Evolutionary conservation across 2,888 invertebrate genomes (phyloP), one percentile per base, ranked within the genome.

Genomic region (Melieria picta): DNA sequence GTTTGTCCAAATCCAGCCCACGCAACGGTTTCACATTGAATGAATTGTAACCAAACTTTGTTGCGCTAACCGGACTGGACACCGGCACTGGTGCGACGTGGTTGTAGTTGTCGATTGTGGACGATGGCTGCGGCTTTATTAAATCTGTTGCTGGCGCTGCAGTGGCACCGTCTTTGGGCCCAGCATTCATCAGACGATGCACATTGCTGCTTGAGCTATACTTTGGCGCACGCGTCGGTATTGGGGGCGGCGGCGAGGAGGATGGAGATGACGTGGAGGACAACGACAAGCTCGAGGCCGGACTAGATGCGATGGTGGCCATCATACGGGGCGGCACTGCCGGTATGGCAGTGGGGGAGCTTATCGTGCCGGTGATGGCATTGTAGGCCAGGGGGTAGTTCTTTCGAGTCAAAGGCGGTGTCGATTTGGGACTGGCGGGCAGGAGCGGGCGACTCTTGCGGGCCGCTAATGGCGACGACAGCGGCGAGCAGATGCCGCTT

Each of bases 191-290:
- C 52, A 79, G 48, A 0, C 75, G 75, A 63, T 79, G 75, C 5
- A 80, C 63, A 58, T 75, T 79, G 16, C 76, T 66, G 42, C 66
- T 79, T 0, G 80, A 80, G 10, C 73, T 72, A 1, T 76, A 72
- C 66, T 86, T 85, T 3, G 86, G 86, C 0, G 85, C 85, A 9
- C 84, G 80, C 62, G 79, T 80, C 0, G 86, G 86, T 70, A 86
- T 78, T 4, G 85, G 83, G 7, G 80, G 80, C 4, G 86, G 86
- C 4, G 86, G 85, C 11, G 85, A 85, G 3, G 82, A 80, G 1
- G 86, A 86, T 0, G 85, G 81, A 45, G 87, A 82, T 4, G 85
- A 84, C 62, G 85, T 84, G 5, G 86, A 85, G 0, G 86, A 86
- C 45, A 85, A 79, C 58, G 87, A 85, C 48, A 85, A 80, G 71